phyloP scores from a whole-genome alignment of 2,888 invertebrate genomes.

The Vandiemenella viatica region DNA sequence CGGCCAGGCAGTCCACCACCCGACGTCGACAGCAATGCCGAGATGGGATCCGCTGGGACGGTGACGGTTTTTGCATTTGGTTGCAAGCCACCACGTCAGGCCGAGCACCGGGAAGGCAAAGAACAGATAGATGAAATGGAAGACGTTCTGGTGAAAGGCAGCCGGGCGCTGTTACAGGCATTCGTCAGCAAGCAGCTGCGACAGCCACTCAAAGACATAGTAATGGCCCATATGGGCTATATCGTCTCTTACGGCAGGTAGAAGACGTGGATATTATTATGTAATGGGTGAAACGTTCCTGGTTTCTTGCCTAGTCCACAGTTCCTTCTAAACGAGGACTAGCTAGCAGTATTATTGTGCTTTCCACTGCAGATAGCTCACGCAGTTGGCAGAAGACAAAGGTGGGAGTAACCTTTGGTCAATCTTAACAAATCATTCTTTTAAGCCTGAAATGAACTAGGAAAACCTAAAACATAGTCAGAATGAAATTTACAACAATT shows the following conservation, averaged over 20 bases:
- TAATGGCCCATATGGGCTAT: slow-evolving; percentile 78
- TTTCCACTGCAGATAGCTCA: no score
- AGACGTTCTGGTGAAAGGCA: slow-evolving; percentile 70
- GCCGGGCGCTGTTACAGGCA: slow-evolving; percentile 59
- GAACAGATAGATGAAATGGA: slow-evolving; percentile 47
- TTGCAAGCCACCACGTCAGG: slow-evolving; percentile 30
- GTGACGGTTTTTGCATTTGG: slow-evolving; percentile 78
- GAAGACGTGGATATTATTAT: no score
- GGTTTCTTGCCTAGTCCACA: no score
- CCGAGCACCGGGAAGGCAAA: slow-evolving; percentile 4
- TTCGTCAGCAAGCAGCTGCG: slow-evolving; percentile 74
- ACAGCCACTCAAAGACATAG: slow-evolving; percentile 69
- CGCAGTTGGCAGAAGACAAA: no score
- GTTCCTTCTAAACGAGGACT: no score
- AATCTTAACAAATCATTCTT: no score
- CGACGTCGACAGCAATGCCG: slow-evolving; percentile 66
- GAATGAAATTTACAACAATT: no score
- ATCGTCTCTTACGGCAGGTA: slow-evolving; percentile 59
- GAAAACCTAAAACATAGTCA: no score
- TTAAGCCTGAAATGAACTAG: no score
- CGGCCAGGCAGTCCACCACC: slow-evolving; percentile 55
- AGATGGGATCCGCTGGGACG: no score
- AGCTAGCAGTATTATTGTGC: no score
- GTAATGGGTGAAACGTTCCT: neutral
- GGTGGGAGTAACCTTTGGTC: no score